A percentile compares a stretch with the other conserved stretches of the same genome.
phyloP scores from a whole-genome alignment of 2,113 vertebrate genomes.

The Myrmecophaga tridactyla region DNA sequence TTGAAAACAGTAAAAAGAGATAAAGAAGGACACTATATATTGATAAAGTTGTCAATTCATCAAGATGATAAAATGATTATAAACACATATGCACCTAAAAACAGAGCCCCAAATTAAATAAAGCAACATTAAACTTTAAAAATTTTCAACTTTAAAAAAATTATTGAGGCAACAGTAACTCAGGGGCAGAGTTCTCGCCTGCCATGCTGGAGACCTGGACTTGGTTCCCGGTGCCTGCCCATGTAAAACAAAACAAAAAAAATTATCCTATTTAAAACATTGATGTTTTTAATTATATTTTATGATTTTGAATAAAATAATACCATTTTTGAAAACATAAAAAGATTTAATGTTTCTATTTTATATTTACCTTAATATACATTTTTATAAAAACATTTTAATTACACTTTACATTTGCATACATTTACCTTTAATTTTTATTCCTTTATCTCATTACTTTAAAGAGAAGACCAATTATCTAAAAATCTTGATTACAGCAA shows the following conservation, averaged over 20 bases:
- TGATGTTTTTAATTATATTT: constrained; percentile 8
- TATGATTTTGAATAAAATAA: not conserved
- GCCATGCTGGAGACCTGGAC: no score
- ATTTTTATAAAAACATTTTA: not conserved
- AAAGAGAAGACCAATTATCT: constrained; percentile 21
- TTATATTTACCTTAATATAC: not conserved
- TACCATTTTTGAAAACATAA: not conserved
- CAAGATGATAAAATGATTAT: no score
- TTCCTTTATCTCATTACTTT: not conserved
- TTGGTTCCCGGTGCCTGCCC: no score
- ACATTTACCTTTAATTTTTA: not conserved
- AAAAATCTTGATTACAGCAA: not conserved
- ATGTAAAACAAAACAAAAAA: constrained; percentile 16
- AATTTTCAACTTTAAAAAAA: no score
- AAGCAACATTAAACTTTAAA: no score
- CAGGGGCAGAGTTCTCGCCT: no score
- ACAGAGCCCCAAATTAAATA: no score
- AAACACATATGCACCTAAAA: no score
- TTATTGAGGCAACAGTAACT: no score
- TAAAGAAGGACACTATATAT: no score
- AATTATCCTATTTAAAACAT: not conserved
- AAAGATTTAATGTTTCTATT: not conserved
- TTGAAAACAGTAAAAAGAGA: no score
- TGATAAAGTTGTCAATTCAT: no score
- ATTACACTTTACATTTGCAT: not conserved